Percentiles rank a stretch among this genome's conserved stretches.
Evolutionary conservation across 2,888 invertebrate genomes (phyloP).

Genomic region (Pantelozetes paolii): DNA sequence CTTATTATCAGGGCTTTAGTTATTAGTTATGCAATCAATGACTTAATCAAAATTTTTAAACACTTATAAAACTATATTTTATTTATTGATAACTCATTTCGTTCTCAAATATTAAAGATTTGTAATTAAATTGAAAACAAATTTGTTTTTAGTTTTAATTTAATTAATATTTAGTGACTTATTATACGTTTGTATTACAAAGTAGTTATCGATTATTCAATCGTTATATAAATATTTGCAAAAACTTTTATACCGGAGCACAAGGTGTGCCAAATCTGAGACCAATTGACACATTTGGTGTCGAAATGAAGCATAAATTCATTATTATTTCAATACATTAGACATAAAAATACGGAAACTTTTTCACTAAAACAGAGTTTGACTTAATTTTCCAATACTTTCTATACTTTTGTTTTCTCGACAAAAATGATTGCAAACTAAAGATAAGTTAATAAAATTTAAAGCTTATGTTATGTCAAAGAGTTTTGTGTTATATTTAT

Average conservation of each 20-base stretch:
- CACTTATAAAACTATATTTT: too few species aligned
- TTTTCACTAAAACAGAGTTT: background rate
- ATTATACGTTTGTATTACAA: too few species aligned
- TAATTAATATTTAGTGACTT: too few species aligned
- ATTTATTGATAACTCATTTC: too few species aligned
- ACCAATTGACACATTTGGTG: background rate
- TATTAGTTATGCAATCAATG: slow-evolving; percentile 6
- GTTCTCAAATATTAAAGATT: too few species aligned
- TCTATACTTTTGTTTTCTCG: background rate
- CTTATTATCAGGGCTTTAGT: background rate
- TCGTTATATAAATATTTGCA: background rate
- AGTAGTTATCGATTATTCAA: background rate
- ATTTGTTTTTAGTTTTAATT: too few species aligned
- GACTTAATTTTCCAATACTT: background rate
- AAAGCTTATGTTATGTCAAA: background rate
- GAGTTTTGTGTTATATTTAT: background rate
- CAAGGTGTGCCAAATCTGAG: background rate
- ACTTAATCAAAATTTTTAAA: too few species aligned
- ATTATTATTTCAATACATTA: background rate
- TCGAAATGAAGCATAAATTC: slow-evolving; percentile 5
- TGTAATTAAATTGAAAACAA: too few species aligned
- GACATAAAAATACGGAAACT: background rate
- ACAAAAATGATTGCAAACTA: background rate
- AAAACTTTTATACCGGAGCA: background rate
- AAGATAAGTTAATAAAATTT: background rate